Evolutionary conservation across 2,797 vertebrate species (phyloP), one percentile per base, ranked within the genome.

Genomic region (Onychomys arenicola): DNA sequence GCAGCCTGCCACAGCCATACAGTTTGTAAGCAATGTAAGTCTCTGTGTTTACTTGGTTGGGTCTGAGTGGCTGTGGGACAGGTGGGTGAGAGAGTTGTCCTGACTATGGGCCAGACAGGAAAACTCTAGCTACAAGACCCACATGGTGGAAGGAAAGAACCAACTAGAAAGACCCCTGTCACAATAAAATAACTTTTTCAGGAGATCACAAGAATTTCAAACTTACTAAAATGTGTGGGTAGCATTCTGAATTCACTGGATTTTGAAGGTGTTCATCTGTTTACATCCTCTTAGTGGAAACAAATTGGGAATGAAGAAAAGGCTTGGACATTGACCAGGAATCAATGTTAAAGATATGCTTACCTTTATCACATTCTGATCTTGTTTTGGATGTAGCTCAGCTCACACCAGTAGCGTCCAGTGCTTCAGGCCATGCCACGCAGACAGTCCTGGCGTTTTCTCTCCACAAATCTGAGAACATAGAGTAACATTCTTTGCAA

Each of bases 321-420:
- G 55, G 78, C 16, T 82, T 93, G 40, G 84, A 78, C 14, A 5
- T 2, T 61, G 43, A 43, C 40, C 55, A 78, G 87, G n/a, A 86
- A 92, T 90, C 40, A 80, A 12, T 37, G 75, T 91, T 55, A 71
- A 92, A n/a, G 13, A 21, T 49, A 55, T 25, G 55, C 73, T 91
- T 67, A 32, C 9, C 88, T 95, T 80, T 93, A 93, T 75, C 55
- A 86, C 25, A 27, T 75, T 83, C 46, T 92, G 86, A 69, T 88
- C 65, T 19, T 78, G n/a, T 76, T 93, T 46, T 85, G 90, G 92
- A 87, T 61, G 34, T 69, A 57, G 29, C 23, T 12, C 21, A 67
- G 6, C 65, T 96, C 16, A 82, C 73, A 17, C 59, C 59, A 43
- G 61, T 77, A 83, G 16, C 34, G 10, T 37, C 32, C 43, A 19